A percentile compares a stretch with the other conserved stretches of the same genome.
phyloP scores from a whole-genome alignment of 2,113 vertebrate species.

The Haplochromis vanheusdeni region DNA sequence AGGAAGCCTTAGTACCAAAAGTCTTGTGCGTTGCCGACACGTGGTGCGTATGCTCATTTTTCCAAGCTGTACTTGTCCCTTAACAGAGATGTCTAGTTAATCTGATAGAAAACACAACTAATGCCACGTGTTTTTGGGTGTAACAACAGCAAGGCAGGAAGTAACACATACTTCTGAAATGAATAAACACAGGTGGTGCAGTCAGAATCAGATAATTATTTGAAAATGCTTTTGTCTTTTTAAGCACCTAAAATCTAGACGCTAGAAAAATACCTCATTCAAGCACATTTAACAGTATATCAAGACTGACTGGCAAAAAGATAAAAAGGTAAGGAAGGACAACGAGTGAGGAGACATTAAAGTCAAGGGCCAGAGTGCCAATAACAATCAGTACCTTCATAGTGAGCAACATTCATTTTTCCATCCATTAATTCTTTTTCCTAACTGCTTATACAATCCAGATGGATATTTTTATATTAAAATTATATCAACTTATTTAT shows the following conservation, averaged over 20 bases:
- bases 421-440: not conserved
- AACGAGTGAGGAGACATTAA: not conserved
- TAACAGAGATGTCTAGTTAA: not conserved
- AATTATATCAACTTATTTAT: fast-evolving
- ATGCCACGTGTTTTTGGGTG: not conserved
- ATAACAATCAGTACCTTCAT: not conserved
- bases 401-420: not conserved
- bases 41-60: not conserved
- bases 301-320: not conserved
- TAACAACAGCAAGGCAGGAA: not conserved
- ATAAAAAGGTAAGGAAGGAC: not conserved
- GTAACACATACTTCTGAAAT: not conserved
- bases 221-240: not conserved
- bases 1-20: not conserved
- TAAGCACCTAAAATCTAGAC: not conserved
- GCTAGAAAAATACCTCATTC: not conserved
- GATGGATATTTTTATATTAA: not conserved
- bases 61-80: not conserved
- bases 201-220: not conserved
- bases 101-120: not conserved
- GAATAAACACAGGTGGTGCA: not conserved
- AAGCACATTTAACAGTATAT: not conserved
- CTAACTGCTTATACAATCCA: not conserved
- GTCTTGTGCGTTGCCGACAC: not conserved
- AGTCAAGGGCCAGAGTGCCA: not conserved